Evolutionary conservation across 2,797 vertebrate genomes (phyloP).

Genomic region (Pygocentrus nattereri): DNA sequence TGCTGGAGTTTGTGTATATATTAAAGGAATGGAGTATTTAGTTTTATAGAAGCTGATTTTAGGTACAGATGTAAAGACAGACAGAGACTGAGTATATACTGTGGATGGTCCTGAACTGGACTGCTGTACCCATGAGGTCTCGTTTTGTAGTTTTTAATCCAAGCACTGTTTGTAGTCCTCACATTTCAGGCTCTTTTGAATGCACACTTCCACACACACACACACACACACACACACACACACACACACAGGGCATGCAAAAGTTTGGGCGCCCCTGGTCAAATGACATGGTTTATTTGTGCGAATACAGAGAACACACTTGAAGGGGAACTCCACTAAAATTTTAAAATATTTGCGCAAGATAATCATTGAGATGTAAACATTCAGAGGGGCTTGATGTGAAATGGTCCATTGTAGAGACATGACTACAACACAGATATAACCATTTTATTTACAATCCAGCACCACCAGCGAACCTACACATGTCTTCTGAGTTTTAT

Average conservation of each 20-base stretch:
- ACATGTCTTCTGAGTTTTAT: too few species aligned
- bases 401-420: too few species aligned
- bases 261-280: too few species aligned
- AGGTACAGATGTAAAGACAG: constrained; percentile 46
- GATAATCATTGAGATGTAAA: too few species aligned
- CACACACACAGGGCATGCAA: background rate
- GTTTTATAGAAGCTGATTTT: constrained; percentile 44
- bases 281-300: too few species aligned
- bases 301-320: too few species aligned
- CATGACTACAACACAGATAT: too few species aligned
- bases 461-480: too few species aligned
- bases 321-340: too few species aligned
- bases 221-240: background rate
- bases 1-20: constrained; percentile 51
- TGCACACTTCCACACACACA: background rate
- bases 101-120: constrained; percentile 8
- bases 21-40: constrained; percentile 46
- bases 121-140: constrained; percentile 6
- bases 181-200: background rate
- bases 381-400: too few species aligned
- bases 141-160: constrained; percentile 28
- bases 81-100: background rate
- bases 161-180: constrained; percentile 47
- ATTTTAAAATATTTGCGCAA: too few species aligned
- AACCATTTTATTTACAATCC: too few species aligned